These are phyloP conservation scores for Echiichthys vipera DNA, from an alignment of 2,797 vertebrate species.

Conservation along the genomic window DNA sequence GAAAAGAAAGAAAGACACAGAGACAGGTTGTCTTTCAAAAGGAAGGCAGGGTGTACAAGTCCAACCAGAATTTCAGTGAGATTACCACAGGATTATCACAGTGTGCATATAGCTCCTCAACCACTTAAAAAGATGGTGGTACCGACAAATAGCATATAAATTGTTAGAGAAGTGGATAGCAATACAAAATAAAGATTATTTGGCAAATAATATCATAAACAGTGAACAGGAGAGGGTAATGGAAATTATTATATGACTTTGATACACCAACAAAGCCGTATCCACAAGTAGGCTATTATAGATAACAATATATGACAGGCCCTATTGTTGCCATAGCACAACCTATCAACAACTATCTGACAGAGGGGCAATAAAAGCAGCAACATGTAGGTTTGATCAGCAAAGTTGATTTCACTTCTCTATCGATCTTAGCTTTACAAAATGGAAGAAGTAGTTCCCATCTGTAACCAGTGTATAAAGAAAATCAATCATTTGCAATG, in stretches of 20 bases:
- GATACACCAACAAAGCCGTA: neutral
- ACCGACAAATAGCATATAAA: neutral
- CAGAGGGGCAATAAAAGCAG: slow-evolving; percentile 57
- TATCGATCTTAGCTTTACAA: neutral
- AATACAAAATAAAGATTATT: neutral
- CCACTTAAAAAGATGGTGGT: slow-evolving; percentile 32
- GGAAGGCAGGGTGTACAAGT: slow-evolving; percentile 9
- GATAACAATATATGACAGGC: slow-evolving; percentile 21
- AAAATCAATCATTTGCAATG: slow-evolving; percentile 59
- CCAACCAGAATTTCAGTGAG: slow-evolving; percentile 49
- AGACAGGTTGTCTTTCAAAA: slow-evolving; percentile 4
- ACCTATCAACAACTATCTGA: slow-evolving; percentile 48
- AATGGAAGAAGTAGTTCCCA: neutral
- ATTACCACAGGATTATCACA: slow-evolving; percentile 65
- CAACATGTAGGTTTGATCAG: slow-evolving; percentile 65
- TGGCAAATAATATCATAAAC: neutral
- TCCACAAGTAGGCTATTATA: neutral
- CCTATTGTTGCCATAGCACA: slow-evolving; percentile 24
- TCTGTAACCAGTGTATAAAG: slow-evolving; percentile 3
- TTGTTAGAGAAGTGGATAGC: neutral
- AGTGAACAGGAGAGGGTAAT: neutral
- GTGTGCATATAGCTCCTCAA: slow-evolving; percentile 53
- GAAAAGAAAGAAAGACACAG: slow-evolving; percentile 15
- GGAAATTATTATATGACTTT: neutral
- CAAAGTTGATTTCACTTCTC: slow-evolving; percentile 51